phyloP scores from a whole-genome alignment of 2,888 invertebrate genomes.

The Pollenia amentaria region DNA sequence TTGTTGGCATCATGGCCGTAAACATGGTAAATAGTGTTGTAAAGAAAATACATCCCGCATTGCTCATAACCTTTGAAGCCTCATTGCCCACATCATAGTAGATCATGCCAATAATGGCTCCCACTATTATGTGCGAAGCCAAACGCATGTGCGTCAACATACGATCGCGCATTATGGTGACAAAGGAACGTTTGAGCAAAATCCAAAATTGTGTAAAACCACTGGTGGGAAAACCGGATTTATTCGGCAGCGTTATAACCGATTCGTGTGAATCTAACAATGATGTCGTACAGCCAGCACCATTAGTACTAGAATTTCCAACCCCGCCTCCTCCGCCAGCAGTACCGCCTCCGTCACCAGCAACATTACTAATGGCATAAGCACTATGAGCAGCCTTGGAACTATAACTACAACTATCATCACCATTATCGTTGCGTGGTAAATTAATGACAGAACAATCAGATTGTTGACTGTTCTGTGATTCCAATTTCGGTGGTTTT shows the following conservation, averaged over 20 bases:
- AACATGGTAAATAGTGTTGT: slow-evolving; percentile 98
- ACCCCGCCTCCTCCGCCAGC: slow-evolving; percentile 78
- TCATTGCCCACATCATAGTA: slow-evolving; percentile 97
- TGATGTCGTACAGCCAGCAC: slow-evolving; percentile 89
- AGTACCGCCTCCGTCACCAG: slow-evolving; percentile 85
- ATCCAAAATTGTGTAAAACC: slow-evolving; percentile 94
- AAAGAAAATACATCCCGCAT: slow-evolving; percentile 98
- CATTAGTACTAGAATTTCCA: slow-evolving; percentile 76
- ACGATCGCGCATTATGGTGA: slow-evolving; percentile 93
- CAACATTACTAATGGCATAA: slow-evolving; percentile 82
- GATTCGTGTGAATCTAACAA: slow-evolving; percentile 90
- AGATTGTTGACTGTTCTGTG: slow-evolving; percentile 81
- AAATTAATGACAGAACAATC: slow-evolving; percentile 82
- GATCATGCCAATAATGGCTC: slow-evolving; percentile 95
- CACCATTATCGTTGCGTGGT: slow-evolving; percentile 74
- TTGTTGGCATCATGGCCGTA: slow-evolving; percentile 99
- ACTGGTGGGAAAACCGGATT: slow-evolving; percentile 92
- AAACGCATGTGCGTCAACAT: slow-evolving; percentile 95
- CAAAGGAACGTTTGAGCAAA: slow-evolving; percentile 92
- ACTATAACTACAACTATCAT: slow-evolving; percentile 80
- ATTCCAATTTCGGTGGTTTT: slow-evolving; percentile 84
- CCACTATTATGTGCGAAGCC: slow-evolving; percentile 90
- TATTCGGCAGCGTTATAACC: slow-evolving; percentile 88
- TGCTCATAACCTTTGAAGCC: slow-evolving; percentile 96
- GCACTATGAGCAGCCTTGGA: slow-evolving; percentile 83